Evolutionary conservation across 92 coral and sea anemone species (phyloP).

Genomic region (Palythoa grandis): DNA sequence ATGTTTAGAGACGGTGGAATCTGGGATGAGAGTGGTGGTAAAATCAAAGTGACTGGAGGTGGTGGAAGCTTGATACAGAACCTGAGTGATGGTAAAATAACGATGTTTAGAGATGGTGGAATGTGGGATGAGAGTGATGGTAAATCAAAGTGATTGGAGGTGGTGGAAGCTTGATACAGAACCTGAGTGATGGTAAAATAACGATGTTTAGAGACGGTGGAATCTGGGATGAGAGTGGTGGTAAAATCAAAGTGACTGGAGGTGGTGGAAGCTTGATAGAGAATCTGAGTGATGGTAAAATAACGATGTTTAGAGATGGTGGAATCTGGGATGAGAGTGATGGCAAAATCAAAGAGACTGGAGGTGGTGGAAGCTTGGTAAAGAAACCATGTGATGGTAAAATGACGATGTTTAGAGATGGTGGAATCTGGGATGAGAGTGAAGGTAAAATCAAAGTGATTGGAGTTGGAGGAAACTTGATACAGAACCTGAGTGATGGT

Average conservation of each 20-base stretch:
- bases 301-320: neutral
- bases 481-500: neutral
- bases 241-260: neutral
- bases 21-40: neutral
- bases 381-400: too few species aligned
- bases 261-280: neutral
- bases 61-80: neutral
- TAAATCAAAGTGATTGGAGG: neutral
- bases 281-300: too few species aligned
- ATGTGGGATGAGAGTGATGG: neutral
- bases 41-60: neutral
- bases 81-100: neutral
- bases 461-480: neutral
- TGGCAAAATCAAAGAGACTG: too few species aligned
- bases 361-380: neutral
- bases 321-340: neutral
- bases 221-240: neutral
- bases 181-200: neutral
- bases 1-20: neutral
- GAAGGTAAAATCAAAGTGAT: neutral
- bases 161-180: neutral
- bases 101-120: neutral
- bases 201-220: neutral
- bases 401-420: neutral
- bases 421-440: neutral